Evolutionary conservation across 2,113 vertebrate species (phyloP).

Genomic region (Chlamydotis undulata): DNA sequence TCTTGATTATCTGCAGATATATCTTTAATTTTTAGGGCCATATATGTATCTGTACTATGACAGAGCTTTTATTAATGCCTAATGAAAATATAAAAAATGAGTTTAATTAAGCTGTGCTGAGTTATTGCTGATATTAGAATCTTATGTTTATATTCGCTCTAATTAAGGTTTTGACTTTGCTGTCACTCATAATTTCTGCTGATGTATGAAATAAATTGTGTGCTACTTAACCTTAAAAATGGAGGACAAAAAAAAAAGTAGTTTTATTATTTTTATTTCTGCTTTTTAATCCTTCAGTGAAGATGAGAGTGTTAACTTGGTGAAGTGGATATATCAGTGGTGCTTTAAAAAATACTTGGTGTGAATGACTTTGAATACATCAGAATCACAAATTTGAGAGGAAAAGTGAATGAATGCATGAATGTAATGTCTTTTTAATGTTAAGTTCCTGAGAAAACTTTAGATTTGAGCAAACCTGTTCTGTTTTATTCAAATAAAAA

Average conservation of each 20-base stretch:
- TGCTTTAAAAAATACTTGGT: background rate
- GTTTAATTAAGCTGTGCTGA: background rate
- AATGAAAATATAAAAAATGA: background rate
- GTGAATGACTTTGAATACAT: background rate
- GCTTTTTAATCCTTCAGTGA: background rate
- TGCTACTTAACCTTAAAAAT: slow-evolving; percentile 28
- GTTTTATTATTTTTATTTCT: background rate
- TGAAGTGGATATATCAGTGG: background rate
- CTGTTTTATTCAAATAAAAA: background rate
- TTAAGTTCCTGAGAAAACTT: background rate
- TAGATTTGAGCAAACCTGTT: background rate
- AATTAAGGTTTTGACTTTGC: slow-evolving; percentile 40
- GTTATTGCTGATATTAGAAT: background rate
- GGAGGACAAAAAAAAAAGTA: background rate
- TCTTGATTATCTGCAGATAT: background rate
- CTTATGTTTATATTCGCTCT: background rate
- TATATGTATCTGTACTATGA: background rate
- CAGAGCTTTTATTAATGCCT: background rate
- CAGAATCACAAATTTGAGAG: background rate
- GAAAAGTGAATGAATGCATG: background rate
- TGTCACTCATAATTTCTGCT: slow-evolving; percentile 5
- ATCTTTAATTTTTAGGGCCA: background rate
- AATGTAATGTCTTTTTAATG: background rate
- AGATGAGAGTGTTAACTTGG: background rate
- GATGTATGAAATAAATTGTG: background rate